Evolutionary conservation across 2,113 vertebrate genomes (phyloP).

Genomic region (Eublepharis macularius): DNA sequence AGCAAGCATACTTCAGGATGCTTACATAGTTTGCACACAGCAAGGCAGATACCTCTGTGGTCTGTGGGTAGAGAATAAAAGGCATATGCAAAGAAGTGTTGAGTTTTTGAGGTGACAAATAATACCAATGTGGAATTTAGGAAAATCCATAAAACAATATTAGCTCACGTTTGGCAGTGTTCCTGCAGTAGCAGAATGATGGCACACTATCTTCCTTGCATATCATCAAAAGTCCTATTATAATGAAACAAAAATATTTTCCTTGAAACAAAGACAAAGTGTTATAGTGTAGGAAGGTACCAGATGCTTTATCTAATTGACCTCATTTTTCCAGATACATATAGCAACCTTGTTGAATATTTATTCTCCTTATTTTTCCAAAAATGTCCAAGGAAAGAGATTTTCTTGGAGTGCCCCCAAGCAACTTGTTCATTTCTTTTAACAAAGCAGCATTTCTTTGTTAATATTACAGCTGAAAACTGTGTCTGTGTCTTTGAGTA

Average conservation of each 20-base stretch:
- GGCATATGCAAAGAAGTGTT: neutral
- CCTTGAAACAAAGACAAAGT: neutral
- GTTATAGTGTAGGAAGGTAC: neutral
- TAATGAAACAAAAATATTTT: constrained; percentile 35
- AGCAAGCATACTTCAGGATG: neutral
- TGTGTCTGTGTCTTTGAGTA: neutral
- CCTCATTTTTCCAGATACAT: neutral
- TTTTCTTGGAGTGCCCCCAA: neutral
- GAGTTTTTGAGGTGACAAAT: constrained; percentile 44
- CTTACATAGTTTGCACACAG: neutral
- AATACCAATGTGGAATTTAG: constrained; percentile 42
- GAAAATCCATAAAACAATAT: constrained; percentile 22
- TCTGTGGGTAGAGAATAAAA: constrained; percentile 34
- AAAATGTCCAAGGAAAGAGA: neutral
- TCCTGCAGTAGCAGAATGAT: constrained; percentile 29
- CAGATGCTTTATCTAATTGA: no score
- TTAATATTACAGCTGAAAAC: neutral
- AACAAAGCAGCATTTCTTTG: neutral
- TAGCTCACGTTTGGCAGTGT: constrained; percentile 38
- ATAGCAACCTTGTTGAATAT: neutral
- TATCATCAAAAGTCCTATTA: constrained; percentile 43
- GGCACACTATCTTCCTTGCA: constrained; percentile 47
- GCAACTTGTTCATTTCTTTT: neutral
- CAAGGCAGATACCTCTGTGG: constrained; percentile 47
- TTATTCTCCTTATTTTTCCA: neutral